Conservation (phyloP, 1,140 invertebrate species). For the Cheumatopsyche charites region DNA sequence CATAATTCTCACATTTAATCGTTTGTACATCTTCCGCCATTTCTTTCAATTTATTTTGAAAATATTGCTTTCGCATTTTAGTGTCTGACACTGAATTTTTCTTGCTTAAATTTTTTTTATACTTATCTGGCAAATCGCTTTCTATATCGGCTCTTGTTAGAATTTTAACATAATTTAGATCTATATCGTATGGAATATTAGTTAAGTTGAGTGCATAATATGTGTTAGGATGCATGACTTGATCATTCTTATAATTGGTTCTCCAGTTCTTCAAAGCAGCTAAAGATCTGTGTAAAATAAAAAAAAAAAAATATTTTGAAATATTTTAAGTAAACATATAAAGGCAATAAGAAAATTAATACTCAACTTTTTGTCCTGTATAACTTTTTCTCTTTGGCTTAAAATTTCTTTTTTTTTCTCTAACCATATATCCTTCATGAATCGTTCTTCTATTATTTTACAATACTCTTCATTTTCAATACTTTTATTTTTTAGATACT, state of each 20-base stretch:
- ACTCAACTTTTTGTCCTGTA: slow-evolving; percentile 56
- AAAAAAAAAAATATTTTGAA: slow-evolving; percentile 6
- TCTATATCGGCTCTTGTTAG: slow-evolving; percentile 57
- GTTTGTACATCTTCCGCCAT: slow-evolving; percentile 57
- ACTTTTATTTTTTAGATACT: slow-evolving; percentile 52
- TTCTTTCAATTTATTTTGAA: slow-evolving; percentile 58
- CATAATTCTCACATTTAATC: slow-evolving; percentile 52
- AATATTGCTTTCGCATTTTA: slow-evolving; percentile 50
- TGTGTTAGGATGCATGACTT: slow-evolving; percentile 48
- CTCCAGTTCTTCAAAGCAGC: slow-evolving; percentile 57
- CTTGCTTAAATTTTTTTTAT: slow-evolving; percentile 53
- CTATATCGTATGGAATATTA: slow-evolving; percentile 54
- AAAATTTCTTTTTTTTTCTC: slow-evolving; percentile 56
- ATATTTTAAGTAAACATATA: slow-evolving; percentile 6
- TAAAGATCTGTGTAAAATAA: slow-evolving; percentile 52
- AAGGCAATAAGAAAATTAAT: background rate
- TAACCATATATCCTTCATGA: slow-evolving; percentile 53
- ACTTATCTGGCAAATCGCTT: slow-evolving; percentile 60
- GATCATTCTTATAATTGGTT: slow-evolving; percentile 52
- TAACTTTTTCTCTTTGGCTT: slow-evolving; percentile 54
- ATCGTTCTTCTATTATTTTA: slow-evolving; percentile 52
- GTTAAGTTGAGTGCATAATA: slow-evolving; percentile 50
- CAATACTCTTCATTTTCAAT: slow-evolving; percentile 50
- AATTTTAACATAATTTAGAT: slow-evolving; percentile 56
- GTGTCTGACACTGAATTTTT: slow-evolving; percentile 50